A percentile compares a stretch with the other conserved stretches of the same genome.
Conservation (phyloP, 2,888 invertebrate genomes). For the Tetheella fluctuosa region DNA sequence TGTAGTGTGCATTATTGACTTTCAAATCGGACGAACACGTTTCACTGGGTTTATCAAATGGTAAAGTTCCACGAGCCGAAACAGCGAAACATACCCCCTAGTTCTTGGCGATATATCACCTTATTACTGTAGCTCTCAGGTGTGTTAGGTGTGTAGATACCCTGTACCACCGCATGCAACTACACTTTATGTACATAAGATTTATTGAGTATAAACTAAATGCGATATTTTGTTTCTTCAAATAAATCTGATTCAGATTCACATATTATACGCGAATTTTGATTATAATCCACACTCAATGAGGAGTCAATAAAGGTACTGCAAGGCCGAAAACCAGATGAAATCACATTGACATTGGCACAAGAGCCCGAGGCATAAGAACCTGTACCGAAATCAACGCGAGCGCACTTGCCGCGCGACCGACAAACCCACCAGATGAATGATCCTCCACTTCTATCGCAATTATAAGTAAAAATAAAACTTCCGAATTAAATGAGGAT, state of each 20-base stretch:
- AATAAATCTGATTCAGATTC: neutral
- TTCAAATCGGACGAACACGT: constrained; percentile 55
- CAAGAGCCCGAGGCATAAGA: constrained; percentile 44
- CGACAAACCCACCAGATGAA: constrained; percentile 39
- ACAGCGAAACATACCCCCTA: constrained; percentile 31
- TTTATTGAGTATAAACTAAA: too few species aligned
- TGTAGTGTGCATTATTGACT: constrained; percentile 61
- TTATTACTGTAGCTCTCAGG: too few species aligned
- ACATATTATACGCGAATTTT: neutral
- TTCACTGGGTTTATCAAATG: constrained; percentile 60
- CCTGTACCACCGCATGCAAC: too few species aligned
- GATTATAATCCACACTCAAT: neutral
- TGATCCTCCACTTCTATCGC: constrained; percentile 41
- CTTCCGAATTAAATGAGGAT: constrained; percentile 31
- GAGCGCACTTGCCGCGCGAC: constrained; percentile 41
- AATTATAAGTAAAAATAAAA: constrained; percentile 50
- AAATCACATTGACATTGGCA: constrained; percentile 52
- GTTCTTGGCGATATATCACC: too few species aligned
- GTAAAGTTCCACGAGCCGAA: constrained; percentile 40
- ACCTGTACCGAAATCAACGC: constrained; percentile 42
- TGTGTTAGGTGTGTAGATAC: too few species aligned
- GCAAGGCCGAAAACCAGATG: constrained; percentile 32
- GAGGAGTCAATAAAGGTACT: constrained; percentile 14
- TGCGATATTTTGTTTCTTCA: too few species aligned
- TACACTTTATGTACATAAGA: too few species aligned